Evolutionary conservation across 1,140 invertebrate genomes (phyloP).

Genomic region (Anastrepha ludens): DNA sequence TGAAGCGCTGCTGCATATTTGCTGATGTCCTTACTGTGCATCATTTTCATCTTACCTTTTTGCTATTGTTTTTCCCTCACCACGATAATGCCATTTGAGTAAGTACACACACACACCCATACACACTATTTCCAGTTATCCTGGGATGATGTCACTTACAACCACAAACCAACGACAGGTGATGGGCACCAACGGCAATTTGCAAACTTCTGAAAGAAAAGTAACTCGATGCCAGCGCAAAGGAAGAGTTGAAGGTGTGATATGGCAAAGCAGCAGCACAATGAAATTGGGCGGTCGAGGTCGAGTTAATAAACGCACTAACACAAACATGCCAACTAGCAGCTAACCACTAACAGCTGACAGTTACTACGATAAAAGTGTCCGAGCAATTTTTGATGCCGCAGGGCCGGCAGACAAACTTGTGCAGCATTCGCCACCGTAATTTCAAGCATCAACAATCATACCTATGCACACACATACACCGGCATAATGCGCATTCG

Average conservation of each 20-base stretch:
- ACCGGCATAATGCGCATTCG: background rate
- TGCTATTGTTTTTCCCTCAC: background rate
- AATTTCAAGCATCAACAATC: too few relatives aligned
- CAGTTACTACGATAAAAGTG: background rate
- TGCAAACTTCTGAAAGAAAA: constrained; percentile 19
- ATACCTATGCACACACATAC: background rate
- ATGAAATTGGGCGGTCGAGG: too few relatives aligned
- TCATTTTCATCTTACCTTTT: constrained; percentile 3
- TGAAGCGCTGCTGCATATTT: too few relatives aligned
- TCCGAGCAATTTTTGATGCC: background rate
- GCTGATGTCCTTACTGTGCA: background rate
- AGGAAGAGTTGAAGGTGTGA: background rate
- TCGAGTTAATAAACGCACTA: background rate
- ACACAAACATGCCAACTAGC: background rate
- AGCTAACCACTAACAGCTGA: background rate
- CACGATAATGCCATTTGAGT: background rate
- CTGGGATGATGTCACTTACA: background rate
- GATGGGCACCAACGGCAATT: constrained; percentile 55
- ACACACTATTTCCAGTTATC: background rate
- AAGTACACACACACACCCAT: background rate
- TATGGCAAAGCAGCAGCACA: background rate
- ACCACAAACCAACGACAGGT: constrained; percentile 42
- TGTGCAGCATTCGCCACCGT: too few relatives aligned
- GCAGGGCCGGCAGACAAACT: background rate
- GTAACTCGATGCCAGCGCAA: background rate